Evolutionary conservation across 1,140 invertebrate species (phyloP).

Genomic region (Drosophila malerkotliana): DNA sequence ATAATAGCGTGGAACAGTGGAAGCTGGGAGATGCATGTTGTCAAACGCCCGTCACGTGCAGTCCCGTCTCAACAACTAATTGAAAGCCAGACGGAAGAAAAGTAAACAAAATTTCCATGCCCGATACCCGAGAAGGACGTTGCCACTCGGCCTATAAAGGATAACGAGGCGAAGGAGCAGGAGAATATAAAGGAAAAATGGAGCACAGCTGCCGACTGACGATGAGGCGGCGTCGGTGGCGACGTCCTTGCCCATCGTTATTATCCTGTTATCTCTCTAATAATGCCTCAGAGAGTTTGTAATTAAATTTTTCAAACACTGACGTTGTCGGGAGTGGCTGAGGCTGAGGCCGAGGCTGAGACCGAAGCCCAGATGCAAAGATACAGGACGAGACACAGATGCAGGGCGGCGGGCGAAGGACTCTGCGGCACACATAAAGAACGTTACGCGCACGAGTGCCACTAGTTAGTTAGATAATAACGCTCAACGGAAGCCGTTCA

Average conservation of each 20-base stretch:
- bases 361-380: constrained; percentile 34
- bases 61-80: constrained; percentile 73
- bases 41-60: constrained; percentile 59
- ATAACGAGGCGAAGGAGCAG: constrained; percentile 12
- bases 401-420: constrained; percentile 3
- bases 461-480: constrained; percentile 82
- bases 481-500: constrained; percentile 76
- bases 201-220: constrained; percentile 65
- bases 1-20: constrained; percentile 42
- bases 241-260: constrained; percentile 77
- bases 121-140: constrained; percentile 27
- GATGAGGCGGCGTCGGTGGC: constrained; percentile 1
- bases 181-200: constrained; percentile 42
- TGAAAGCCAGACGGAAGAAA: constrained; percentile 65
- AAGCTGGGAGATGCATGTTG: constrained; percentile 29
- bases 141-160: constrained; percentile 54
- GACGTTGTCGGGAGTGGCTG: constrained; percentile 28
- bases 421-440: constrained; percentile 51
- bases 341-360: neutral
- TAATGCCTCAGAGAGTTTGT: constrained; percentile 82
- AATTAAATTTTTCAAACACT: constrained; percentile 81
- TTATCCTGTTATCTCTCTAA: constrained; percentile 82
- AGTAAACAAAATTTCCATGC: constrained; percentile 70
- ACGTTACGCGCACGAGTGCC: constrained; percentile 80
- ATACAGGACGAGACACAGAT: constrained; percentile 31